A percentile compares a stretch with the other conserved stretches of the same genome.
Evolutionary conservation across 2,888 invertebrate genomes (phyloP).

Genomic region (Cyaniris semiargus): DNA sequence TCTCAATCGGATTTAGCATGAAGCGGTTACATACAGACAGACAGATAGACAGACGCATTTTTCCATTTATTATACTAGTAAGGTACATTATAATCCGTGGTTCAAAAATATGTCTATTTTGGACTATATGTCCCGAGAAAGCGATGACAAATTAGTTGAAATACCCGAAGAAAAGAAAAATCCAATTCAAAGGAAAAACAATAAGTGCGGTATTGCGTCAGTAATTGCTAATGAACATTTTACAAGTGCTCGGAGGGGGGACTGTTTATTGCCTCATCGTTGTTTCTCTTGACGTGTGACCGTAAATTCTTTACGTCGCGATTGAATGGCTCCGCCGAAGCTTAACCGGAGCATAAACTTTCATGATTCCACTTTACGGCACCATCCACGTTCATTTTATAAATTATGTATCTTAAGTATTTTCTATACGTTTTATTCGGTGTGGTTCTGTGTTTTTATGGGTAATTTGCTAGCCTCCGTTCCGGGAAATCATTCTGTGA

Average conservation of each 20-base stretch:
- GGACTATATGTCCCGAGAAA: no score
- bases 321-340: slow-evolving; percentile 77
- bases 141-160: no score
- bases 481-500: background rate
- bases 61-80: background rate
- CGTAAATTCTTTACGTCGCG: slow-evolving; percentile 77
- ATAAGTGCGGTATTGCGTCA: background rate
- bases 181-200: background rate
- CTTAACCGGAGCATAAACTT: slow-evolving; percentile 78
- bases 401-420: slow-evolving; percentile 68
- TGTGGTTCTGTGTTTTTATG: slow-evolving; percentile 26
- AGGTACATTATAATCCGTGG: no score
- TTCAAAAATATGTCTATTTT: no score
- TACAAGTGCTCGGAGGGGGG: slow-evolving; percentile 70
- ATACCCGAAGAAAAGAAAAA: background rate
- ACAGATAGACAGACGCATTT: background rate
- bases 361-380: slow-evolving; percentile 74
- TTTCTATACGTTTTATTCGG: slow-evolving; percentile 43
- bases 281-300: slow-evolving; percentile 78
- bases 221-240: slow-evolving; percentile 74
- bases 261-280: slow-evolving; percentile 76
- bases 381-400: slow-evolving; percentile 77
- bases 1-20: background rate
- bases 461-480: background rate
- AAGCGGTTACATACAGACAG: background rate